Evolutionary conservation across 2,113 vertebrate species (phyloP), one percentile per base, ranked within the genome.

Genomic region (Brienomyrus brachyistius): DNA sequence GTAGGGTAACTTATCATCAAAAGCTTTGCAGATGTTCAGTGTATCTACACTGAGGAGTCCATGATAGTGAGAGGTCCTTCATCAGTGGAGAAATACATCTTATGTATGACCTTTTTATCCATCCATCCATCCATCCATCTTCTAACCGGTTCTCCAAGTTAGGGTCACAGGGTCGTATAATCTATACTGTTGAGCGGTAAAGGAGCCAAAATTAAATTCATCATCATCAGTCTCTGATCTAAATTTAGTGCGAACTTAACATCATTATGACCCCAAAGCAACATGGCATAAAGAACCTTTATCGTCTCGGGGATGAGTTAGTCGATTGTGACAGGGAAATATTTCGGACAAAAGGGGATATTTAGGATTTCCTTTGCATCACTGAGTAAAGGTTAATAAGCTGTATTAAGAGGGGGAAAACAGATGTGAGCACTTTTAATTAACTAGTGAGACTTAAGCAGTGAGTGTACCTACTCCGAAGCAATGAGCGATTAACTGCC

Each of bases 361-460:
- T 93, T 93, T 92, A 91, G 91, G 92, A 91, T 92, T 90, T 86
- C 92, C 91, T 82, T 92, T 43, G 35, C 93, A 94, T 95, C 94
- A 95, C 94, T 95, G 94, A 91, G 92, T 93, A 93, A 89, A 89
- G 91, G 93, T 93, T 95, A 95, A 95, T 95, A 95, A 95, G 94
- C 92, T 93, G 92, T 93, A 95, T 95, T 95, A 95, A 92, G 92
- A 27, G n/a, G n/a, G 62, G 8, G 92, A 88, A 92, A 94, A 90
- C 94, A 94, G 93, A 94, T 91, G 91, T 92, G 92, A 93, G 93
- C 91, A 88, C 87, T 93, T 96, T 95, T 95, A 96, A 96, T 93
- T 92, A 21, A 92, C 94, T 95, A 96, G 96, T 94, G 89, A 95
- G 94, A 95, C 95, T 96, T 94, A 92, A 95, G 94, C 94, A 94